Evolutionary conservation across 2,888 invertebrate genomes (phyloP), one percentile per base, ranked within the genome.

Genomic region (Stenotaenia linearis): DNA sequence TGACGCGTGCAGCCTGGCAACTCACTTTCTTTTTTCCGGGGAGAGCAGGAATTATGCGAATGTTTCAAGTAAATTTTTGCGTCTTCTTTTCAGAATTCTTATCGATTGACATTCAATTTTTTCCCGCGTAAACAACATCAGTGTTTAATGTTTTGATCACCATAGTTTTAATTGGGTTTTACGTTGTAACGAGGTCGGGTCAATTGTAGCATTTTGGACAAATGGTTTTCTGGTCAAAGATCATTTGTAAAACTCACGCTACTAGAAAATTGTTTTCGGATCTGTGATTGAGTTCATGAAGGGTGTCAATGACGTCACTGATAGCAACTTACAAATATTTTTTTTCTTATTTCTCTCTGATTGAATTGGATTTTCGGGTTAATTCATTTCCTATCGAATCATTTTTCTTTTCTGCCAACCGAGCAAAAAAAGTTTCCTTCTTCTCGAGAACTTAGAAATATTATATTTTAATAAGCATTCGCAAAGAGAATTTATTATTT

Each of bases 211-310:
- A 69, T 69, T 50, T 69, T 69, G 69, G 69, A 69, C 69, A 69
- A 69, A 69, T 69, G 69, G 69, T 69, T 69, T 69, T 28, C 69
- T 69, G 69, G 69, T 69, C 69, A 69, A 23, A 69, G 69, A 69
- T 69, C 69, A 69, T 69, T 69, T 69, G 69, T 69, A 69, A 69
- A 69, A 69, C 69, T 69, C 69, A 69, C 69, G 28, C 69, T 28
- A 28, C 69, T 69, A 69, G 69, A 69, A 69, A 69, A 69, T 69
- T 69, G 69, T 69, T 69, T 61, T 69, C 69, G 69, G 69, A 69
- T 69, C 69, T 69, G 69, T 69, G 69, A 69, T 69, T 69, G 69
- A 69, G 69, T 69, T 69, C 69, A 69, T 69, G 69, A 69, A 69
- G 69, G 69, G 69, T 69, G 69, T 69, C 28, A 69, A n/a, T 69